phyloP scores from a whole-genome alignment of 2,888 invertebrate species.

The Drosophila merina region DNA sequence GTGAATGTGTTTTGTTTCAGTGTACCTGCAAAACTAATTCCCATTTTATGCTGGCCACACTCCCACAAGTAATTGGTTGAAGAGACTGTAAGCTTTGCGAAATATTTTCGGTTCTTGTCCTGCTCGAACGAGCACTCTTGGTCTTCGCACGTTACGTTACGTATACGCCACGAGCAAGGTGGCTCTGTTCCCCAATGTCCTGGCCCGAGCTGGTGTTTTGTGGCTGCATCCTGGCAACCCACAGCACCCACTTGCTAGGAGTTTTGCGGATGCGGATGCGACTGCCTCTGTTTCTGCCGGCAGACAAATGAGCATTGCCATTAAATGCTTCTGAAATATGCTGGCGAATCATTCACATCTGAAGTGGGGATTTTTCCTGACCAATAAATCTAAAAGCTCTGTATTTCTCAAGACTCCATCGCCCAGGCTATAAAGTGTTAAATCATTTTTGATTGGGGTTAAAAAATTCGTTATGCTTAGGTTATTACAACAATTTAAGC shows the following conservation, averaged over 20 bases:
- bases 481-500: too few species aligned
- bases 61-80: constrained; percentile 39
- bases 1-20: neutral
- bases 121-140: constrained; percentile 29
- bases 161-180: constrained; percentile 51
- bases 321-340: constrained; percentile 72
- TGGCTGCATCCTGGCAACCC: constrained; percentile 27
- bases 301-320: constrained; percentile 71
- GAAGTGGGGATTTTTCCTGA: constrained; percentile 19
- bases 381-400: constrained; percentile 60
- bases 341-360: constrained; percentile 67
- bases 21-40: constrained; percentile 33
- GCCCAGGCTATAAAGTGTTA: constrained; percentile 21
- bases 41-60: constrained; percentile 17
- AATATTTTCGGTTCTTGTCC: constrained; percentile 29
- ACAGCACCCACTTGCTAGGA: constrained; percentile 34
- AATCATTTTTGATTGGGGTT: constrained; percentile 19
- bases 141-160: constrained; percentile 46
- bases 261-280: constrained; percentile 21
- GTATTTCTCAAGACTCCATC: constrained; percentile 14
- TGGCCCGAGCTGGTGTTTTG: constrained; percentile 32
- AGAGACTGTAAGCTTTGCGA: constrained; percentile 9
- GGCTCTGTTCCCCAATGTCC: neutral
- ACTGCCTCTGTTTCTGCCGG: constrained; percentile 43
- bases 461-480: too few species aligned